A percentile compares a stretch with the other conserved stretches of the same genome.
Evolutionary conservation across 1,140 invertebrate species (phyloP).

Genomic region (Arion vulgaris): DNA sequence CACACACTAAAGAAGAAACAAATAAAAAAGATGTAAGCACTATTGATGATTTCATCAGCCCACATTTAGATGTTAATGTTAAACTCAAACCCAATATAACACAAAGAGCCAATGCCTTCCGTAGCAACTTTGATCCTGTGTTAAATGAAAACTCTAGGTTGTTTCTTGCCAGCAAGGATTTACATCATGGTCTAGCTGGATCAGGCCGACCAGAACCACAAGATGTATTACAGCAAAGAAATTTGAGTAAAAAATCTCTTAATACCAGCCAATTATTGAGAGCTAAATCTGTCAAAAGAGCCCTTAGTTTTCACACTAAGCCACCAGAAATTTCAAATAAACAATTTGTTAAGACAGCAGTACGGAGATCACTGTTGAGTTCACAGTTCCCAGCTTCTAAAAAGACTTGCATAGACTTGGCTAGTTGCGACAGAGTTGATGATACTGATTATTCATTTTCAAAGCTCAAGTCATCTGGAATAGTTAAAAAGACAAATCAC

Average conservation of each 20-base stretch:
- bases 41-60: neutral
- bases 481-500: neutral
- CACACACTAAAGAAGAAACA: no score
- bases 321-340: neutral
- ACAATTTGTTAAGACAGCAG: neutral
- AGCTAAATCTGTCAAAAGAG: neutral
- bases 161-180: neutral
- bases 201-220: neutral
- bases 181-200: neutral
- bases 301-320: neutral
- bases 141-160: neutral
- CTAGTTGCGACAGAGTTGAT: neutral
- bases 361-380: neutral
- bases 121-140: neutral
- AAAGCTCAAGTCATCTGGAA: neutral
- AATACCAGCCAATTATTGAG: neutral
- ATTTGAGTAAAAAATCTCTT: neutral
- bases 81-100: neutral
- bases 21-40: neutral
- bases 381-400: neutral
- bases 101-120: neutral
- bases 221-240: neutral
- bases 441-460: neutral
- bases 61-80: neutral
- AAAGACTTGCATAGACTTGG: neutral